Percentiles rank a stretch among this genome's conserved stretches.
Conservation (phyloP, 92 coral and sea anemone genomes). For the Micromussa lordhowensis region DNA sequence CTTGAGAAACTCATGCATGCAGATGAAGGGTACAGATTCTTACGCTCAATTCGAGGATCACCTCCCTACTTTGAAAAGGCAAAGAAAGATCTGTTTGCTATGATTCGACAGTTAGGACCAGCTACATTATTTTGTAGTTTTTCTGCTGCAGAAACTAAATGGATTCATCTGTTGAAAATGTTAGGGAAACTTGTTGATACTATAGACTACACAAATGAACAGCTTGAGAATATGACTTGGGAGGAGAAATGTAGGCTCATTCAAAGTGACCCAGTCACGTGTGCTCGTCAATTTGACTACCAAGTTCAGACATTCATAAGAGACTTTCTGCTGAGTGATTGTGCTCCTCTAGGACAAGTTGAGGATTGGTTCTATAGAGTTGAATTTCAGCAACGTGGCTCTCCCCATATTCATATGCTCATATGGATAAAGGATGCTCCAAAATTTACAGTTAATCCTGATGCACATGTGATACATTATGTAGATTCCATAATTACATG, state of each 20-base stretch:
- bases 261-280: conserved; percentile 65
- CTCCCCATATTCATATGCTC: conserved; percentile 47
- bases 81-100: conserved; percentile 65
- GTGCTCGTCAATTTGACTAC: conserved; percentile 61
- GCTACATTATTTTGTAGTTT: conserved; percentile 65
- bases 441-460: conserved; percentile 9
- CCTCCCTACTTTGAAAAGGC: conserved; percentile 71
- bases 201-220: conserved; percentile 3
- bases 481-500: conserved; percentile 15
- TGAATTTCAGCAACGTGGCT: conserved; percentile 64
- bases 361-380: conserved; percentile 36
- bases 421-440: conserved; percentile 18
- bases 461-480: neutral
- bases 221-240: conserved; percentile 18
- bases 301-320: conserved; percentile 49
- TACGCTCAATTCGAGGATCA: conserved; percentile 55
- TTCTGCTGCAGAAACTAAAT: conserved; percentile 56
- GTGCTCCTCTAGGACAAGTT: conserved; percentile 9
- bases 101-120: conserved; percentile 21
- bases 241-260: conserved; percentile 51
- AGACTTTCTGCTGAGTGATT: conserved; percentile 40
- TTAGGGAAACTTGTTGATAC: conserved; percentile 20
- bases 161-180: conserved; percentile 31
- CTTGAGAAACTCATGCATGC: conserved; percentile 41
- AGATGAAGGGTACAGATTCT: conserved; percentile 63